Evolutionary conservation across 2,113 vertebrate genomes (phyloP).

Genomic region (Hydrolagus affinis): DNA sequence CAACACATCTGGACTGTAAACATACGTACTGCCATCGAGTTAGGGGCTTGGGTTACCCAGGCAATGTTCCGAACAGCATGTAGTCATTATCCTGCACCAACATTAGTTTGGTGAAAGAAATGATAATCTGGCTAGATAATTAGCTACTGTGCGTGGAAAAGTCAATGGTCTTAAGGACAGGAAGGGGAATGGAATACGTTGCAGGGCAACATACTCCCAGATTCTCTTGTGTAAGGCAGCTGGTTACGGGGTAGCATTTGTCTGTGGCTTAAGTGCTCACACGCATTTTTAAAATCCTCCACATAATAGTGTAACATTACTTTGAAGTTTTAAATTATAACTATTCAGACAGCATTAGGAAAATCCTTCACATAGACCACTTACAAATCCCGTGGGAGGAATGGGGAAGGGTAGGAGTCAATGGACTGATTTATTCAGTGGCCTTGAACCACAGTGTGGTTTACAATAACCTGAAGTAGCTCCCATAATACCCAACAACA

Average conservation of each 20-base stretch:
- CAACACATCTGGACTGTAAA: neutral
- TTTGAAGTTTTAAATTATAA: neutral
- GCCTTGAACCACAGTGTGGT: neutral
- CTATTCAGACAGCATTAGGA: neutral
- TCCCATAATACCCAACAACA: neutral
- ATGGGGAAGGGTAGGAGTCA: no score
- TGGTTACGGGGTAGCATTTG: no score
- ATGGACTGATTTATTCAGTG: no score
- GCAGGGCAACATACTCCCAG: no score
- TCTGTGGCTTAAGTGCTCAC: no score
- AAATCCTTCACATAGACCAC: no score
- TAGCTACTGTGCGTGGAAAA: neutral
- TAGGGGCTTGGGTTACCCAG: neutral
- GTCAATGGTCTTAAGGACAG: no score
- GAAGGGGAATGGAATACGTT: no score
- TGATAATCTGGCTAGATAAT: neutral
- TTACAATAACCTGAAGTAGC: neutral
- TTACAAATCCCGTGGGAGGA: no score
- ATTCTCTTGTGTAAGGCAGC: no score
- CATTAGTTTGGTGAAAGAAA: neutral
- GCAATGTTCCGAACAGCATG: neutral
- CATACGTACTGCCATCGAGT: neutral
- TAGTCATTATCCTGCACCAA: neutral
- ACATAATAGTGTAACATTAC: neutral
- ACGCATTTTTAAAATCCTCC: neutral